Evolutionary conservation across 2,888 invertebrate genomes (phyloP), one percentile per base, ranked within the genome.

Genomic region (Mayetiola destructor): DNA sequence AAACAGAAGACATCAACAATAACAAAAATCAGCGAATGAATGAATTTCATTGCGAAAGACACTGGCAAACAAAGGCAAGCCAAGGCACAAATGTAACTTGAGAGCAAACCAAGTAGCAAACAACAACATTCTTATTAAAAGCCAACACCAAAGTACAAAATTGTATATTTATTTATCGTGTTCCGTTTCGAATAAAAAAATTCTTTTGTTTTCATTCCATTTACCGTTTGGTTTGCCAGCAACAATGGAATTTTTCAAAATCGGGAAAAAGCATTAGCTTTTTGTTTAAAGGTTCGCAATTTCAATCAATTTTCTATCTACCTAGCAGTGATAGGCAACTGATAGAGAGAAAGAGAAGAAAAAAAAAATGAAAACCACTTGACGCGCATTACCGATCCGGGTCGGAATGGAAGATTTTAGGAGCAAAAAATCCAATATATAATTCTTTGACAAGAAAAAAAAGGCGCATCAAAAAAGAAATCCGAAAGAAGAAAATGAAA

Each of bases 101-200:
- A n/a, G n/a, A n/a, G n/a, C n/a, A n/a, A n/a, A 8, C 42, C 21
- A 48, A 27, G 48, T 48, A 48, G 9, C 48, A 27, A 48, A 32
- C 12, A 32, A 48, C 48, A 48, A 16, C 27, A n/a, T 48, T 48
- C 48, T 48, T 48, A 48, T 48, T 48, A 48, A 27, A 48, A 48
- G 48, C 48, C 48, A 48, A 48, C 48, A 48, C 48, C 48, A 48
- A 48, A 37, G 27, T 23, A 48, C n/a, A 48, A 48, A 48, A 48
- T 27, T 42, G n/a, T 27, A n/a, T n/a, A 27, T 21, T 20, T 27
- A 27, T 48, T 48, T 27, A 48, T 48, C 48, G 27, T 6, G 5
- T 6, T 48, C 27, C 27, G 16, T 23, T 42, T 42, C 32, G 32
- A 32, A 32, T 42, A n/a, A n/a, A n/a, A n/a, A n/a, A n/a, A n/a